phyloP scores from a whole-genome alignment of 2,888 invertebrate genomes.

The Trichogramma dendrolimi region DNA sequence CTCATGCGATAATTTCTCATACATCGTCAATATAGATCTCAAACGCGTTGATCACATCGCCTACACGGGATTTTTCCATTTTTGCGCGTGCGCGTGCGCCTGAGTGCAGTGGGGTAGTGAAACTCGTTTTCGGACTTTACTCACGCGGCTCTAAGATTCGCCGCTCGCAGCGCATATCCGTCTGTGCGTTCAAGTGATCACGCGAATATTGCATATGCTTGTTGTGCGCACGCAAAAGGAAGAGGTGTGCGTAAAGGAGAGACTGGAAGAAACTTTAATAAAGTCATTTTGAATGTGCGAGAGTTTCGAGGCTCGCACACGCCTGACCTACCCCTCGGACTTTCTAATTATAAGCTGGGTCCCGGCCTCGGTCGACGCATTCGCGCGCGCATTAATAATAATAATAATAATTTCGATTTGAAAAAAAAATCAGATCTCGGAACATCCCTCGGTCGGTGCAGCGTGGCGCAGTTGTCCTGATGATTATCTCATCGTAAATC shows the following conservation, averaged over 20 bases:
- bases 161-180: background rate
- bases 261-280: constrained; percentile 38
- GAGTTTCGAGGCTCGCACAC: constrained; percentile 26
- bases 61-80: no score
- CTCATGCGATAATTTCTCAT: constrained; percentile 22
- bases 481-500: constrained; percentile 53
- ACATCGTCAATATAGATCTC: constrained; percentile 25
- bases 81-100: no score
- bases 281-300: constrained; percentile 44
- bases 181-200: background rate
- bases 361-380: constrained; percentile 16
- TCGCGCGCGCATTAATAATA: constrained; percentile 9
- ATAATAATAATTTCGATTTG: no score
- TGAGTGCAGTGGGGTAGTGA: background rate
- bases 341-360: constrained; percentile 43
- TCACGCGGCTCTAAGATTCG: background rate
- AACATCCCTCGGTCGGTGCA: constrained; percentile 10
- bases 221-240: background rate
- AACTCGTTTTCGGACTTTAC: constrained; percentile 17
- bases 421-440: background rate
- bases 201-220: no score
- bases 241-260: background rate
- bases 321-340: background rate
- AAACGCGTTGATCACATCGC: constrained; percentile 22
- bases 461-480: constrained; percentile 30